A percentile compares a stretch with the other conserved stretches of the same genome.
Evolutionary conservation across 2,797 vertebrate genomes (phyloP).

Genomic region (Sebastes trivittatus): DNA sequence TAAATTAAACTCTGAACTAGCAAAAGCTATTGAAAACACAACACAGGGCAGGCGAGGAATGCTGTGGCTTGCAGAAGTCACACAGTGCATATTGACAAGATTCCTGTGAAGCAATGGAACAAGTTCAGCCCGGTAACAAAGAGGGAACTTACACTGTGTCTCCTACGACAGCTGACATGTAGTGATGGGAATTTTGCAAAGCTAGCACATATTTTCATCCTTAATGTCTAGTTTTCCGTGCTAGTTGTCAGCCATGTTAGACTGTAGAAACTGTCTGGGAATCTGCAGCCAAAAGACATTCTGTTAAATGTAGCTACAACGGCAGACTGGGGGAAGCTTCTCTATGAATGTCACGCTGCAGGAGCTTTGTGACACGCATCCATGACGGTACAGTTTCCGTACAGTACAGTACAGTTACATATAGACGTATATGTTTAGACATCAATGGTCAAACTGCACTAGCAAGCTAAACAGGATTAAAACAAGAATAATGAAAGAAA

Average conservation of each 20-base stretch:
- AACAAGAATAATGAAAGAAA: neutral
- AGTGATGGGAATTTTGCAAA: conserved; percentile 31
- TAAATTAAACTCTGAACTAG: conserved; percentile 60
- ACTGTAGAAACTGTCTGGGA: conserved; percentile 19
- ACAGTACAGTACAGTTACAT: neutral
- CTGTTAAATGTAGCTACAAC: conserved; percentile 2
- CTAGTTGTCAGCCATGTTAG: conserved; percentile 18
- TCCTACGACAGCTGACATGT: conserved; percentile 44
- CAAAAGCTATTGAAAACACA: conserved; percentile 50
- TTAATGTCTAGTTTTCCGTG: conserved; percentile 27
- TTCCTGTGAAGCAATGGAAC: conserved; percentile 22
- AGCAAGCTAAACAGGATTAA: neutral
- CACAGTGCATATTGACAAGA: conserved; percentile 38
- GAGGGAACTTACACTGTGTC: conserved; percentile 20
- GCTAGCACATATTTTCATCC: conserved; percentile 35
- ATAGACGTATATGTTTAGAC: neutral
- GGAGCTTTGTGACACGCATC: neutral
- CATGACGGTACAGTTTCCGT: neutral
- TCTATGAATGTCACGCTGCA: neutral
- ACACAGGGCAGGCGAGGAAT: conserved; percentile 31
- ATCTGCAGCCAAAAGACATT: conserved; percentile 35
- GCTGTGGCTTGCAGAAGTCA: conserved; percentile 58
- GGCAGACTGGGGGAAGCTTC: neutral
- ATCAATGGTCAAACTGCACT: neutral
- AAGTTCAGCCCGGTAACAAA: conserved; percentile 32